Evolutionary conservation across 2,888 invertebrate genomes (phyloP).

Genomic region (Hipparchia sbordonii): DNA sequence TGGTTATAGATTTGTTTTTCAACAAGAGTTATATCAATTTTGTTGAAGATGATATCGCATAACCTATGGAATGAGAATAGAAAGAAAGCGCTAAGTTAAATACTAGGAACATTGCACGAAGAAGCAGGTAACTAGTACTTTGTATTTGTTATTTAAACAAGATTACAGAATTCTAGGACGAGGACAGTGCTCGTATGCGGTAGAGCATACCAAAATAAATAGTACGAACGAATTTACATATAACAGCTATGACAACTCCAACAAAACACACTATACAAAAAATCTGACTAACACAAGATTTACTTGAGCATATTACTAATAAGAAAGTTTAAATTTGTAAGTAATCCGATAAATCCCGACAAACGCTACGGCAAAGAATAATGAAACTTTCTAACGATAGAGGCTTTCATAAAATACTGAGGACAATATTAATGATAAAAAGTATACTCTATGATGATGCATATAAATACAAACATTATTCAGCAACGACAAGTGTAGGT

Average conservation of each 20-base stretch:
- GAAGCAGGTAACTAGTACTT: background rate
- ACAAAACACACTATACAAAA: background rate
- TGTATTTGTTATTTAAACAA: too few species aligned
- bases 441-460: background rate
- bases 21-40: background rate
- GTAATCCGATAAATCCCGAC: background rate
- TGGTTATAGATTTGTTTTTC: background rate
- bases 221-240: too few species aligned
- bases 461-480: conserved; percentile 3
- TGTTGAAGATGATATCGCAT: too few species aligned
- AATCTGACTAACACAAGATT: background rate
- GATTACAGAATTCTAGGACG: too few species aligned
- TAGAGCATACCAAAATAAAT: too few species aligned
- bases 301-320: background rate
- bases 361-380: background rate
- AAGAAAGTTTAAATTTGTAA: background rate
- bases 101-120: background rate
- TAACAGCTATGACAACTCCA: too few species aligned
- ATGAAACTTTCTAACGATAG: background rate
- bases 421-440: background rate
- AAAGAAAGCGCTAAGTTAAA: background rate
- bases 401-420: background rate
- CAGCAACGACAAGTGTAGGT: background rate
- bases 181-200: too few species aligned
- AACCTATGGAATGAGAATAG: background rate